Percentiles rank a stretch among this genome's conserved stretches.
Evolutionary conservation across 2,888 invertebrate genomes (phyloP).

Genomic region (Folsomia manolachei): DNA sequence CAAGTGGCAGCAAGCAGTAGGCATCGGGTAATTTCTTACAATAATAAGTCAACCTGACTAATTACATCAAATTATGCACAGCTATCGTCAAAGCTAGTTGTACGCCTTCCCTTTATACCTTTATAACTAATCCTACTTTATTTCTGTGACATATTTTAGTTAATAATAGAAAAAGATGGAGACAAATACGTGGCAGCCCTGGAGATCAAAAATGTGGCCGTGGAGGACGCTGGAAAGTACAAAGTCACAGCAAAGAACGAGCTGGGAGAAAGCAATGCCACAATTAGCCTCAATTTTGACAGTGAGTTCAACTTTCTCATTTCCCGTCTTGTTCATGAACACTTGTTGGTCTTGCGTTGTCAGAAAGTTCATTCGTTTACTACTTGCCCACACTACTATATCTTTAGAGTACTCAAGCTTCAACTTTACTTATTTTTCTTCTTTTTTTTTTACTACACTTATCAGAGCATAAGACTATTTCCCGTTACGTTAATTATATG

Average conservation of each 20-base stretch:
- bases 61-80: too few species aligned
- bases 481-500: not conserved
- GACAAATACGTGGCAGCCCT: slow-evolving; percentile 90
- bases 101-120: not conserved
- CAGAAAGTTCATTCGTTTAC: too few species aligned
- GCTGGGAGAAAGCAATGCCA: slow-evolving; percentile 94
- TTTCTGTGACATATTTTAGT: slow-evolving; percentile 58
- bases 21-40: slow-evolving; percentile 68
- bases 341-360: too few species aligned
- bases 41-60: not conserved
- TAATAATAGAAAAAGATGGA: slow-evolving; percentile 84
- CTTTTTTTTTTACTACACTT: not conserved
- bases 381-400: too few species aligned
- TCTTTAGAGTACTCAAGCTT: too few species aligned
- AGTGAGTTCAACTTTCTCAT: slow-evolving; percentile 77
- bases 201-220: slow-evolving; percentile 89
- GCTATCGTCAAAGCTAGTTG: too few species aligned
- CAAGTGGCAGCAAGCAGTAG: slow-evolving; percentile 76
- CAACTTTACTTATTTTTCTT: not conserved
- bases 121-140: not conserved
- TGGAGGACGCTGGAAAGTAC: slow-evolving; percentile 96
- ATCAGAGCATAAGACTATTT: not conserved
- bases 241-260: slow-evolving; percentile 96
- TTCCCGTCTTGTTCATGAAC: too few species aligned
- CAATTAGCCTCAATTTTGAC: slow-evolving; percentile 96